Percentiles rank a stretch among this genome's conserved stretches.
phyloP scores from a whole-genome alignment of 1,140 invertebrate species.

The Lordiphosa stackelbergi region DNA sequence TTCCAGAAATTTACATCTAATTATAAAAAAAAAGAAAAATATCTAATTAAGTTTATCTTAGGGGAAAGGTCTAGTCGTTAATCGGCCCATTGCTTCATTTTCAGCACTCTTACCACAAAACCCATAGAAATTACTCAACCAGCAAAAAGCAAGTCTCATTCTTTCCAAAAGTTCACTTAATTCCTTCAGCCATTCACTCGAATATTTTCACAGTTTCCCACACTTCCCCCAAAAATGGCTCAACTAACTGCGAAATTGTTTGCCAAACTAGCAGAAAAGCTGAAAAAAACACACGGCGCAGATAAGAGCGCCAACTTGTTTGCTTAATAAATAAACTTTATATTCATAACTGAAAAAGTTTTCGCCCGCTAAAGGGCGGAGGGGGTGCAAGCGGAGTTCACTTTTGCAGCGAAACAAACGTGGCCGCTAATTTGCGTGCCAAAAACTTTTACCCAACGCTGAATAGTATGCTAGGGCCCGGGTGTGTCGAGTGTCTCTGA shows the following conservation, averaged over 20 bases:
- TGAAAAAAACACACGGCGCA: constrained; percentile 34
- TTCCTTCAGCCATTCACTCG: constrained; percentile 35
- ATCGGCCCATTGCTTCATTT: no score
- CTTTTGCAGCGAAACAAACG: constrained; percentile 58
- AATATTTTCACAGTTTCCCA: constrained; percentile 19
- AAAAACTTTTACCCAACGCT: constrained; percentile 51
- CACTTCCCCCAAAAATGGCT: constrained; percentile 5
- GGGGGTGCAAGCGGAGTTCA: neutral
- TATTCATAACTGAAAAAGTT: constrained; percentile 75
- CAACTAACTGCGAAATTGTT: constrained; percentile 56
- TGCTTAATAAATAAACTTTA: constrained; percentile 75
- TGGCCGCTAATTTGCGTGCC: constrained; percentile 68
- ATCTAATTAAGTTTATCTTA: no score
- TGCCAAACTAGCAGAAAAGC: constrained; percentile 47
- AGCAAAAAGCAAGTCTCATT: constrained; percentile 9
- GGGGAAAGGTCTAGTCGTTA: no score
- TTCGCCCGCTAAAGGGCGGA: constrained; percentile 19
- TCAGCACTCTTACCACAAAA: no score
- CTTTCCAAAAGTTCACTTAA: constrained; percentile 33
- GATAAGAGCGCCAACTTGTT: constrained; percentile 71
- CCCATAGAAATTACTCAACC: neutral
- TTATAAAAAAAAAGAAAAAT: no score
- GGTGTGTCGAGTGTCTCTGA: constrained; percentile 7
- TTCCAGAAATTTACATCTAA: no score
- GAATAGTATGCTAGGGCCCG: constrained; percentile 47